Base-by-base conservation (phyloP, 2,113 vertebrate species). In the Phrynosoma blainvillii region DNA sequence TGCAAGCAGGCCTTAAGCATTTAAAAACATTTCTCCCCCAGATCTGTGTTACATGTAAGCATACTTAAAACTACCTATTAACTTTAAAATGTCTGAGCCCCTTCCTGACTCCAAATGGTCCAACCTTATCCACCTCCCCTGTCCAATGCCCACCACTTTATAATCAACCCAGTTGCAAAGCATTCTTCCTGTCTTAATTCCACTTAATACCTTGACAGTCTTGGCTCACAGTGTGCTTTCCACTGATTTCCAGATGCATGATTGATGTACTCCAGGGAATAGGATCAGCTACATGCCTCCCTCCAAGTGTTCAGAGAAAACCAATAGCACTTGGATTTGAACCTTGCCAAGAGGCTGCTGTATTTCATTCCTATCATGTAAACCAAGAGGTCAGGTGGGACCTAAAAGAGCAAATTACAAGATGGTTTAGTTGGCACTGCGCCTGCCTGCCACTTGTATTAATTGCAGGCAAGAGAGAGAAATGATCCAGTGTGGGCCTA, bases 401-500 rank as follows among this genome's bases (percentile, higher is more conserved):
- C 71, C 32, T 23, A 76, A 68, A 71, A 68, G 32, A 83, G 87
- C 78, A 85, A 89, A 89, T 86, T 82, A 68, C 25, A 85, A 59
- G 70, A 86, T 82, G 73, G 84, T 84, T 86, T 76, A 14, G n/a
- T 42, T 89, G 88, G 88, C 84, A 56, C 79, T 0, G 1, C 32
- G 88, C 84, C 88, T 47, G 56, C 32, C 71, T 89, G 71, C 79
- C 71, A 82, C 62, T 89, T 73, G 18, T 8, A 79, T n/a, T 82
- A 86, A 89, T 82, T 42, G 73, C 71, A 25, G 66, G 54, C 75
- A 5, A 47, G 27, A 36, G 62, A 74, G 6, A 40, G 71, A 62
- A 21, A 59, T 1, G 3, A 11, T 36, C 30, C 70, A 36, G 86
- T 59, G 54, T 42, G 71, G 62, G 47, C 32, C n/a, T 3, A 23